Evolutionary conservation across 37 sponge, comb jelly and placozoan genomes (phyloP), one percentile per base, ranked within the genome.

Genomic region (Halisarca cf. caerulea): DNA sequence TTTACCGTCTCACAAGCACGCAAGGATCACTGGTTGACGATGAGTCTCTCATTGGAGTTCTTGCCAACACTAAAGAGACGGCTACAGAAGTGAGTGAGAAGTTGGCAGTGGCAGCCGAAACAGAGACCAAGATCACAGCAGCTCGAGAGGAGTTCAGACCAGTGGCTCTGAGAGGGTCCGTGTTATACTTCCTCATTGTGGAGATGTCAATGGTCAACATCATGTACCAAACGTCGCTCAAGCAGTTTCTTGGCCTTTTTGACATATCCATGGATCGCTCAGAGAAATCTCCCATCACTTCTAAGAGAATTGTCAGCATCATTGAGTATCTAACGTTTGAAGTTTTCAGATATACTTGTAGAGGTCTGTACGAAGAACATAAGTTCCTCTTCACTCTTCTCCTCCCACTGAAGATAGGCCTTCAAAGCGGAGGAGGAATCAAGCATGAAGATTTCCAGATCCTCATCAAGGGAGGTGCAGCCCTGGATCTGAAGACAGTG

Each of bases 331-430:
- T 96, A n/a, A 99, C 99, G 17, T 92, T 85, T 82, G 87, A 86
- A 35, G 94, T 95, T 55, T 99, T 97, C 83, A 62, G 86, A 36
- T 99, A 99, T 83, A 74, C 97, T 3, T 88, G 90, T 33, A 81
- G 99, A 66, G 97, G 99, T 0, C 87, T 99, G 34, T 99, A 99
- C 75, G 97, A 96, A 64, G 90, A 90, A 18, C 95, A 99, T 89
- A 99, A 99, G 89, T 99, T 99, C 88, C 92, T 99, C 32, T 99
- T 97, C 92, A 99, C 99, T 0, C 90, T 99, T 0, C 88, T 99
- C 5, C 91, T 99, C 18, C 90, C 99, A 32, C 92, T 99, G 53
- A 99, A 96, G 88, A 99, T 99, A 43, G 92, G 90, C 66, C 88
- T 95, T 21, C 93, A 95, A 61, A 86, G 72, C 57, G 83, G 85